Percentiles rank a stretch among this genome's conserved stretches.
phyloP scores from a whole-genome alignment of 2,888 invertebrate genomes.

The Rugalucina vietnamica region DNA sequence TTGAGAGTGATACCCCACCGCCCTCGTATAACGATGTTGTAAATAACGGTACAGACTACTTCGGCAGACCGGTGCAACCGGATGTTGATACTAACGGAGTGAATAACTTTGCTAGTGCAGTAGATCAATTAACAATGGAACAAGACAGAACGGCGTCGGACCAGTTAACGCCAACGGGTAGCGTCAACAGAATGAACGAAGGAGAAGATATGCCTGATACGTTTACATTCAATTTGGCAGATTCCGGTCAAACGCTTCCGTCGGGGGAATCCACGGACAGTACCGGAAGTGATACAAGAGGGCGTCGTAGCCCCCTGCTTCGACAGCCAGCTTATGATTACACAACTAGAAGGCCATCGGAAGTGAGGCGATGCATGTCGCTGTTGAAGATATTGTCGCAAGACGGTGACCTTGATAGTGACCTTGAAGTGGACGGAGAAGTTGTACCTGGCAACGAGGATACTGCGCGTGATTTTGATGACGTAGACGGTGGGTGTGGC shows the following conservation, averaged over 20 bases:
- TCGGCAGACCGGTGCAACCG: background rate
- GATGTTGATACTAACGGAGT: background rate
- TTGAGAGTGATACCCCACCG: background rate
- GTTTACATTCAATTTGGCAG: background rate
- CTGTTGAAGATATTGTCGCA: background rate
- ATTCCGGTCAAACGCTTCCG: background rate
- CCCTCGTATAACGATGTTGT: background rate
- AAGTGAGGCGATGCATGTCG: background rate
- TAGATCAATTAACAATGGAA: background rate
- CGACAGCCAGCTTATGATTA: background rate
- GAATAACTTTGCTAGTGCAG: background rate
- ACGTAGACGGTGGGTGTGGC: background rate
- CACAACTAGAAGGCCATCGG: background rate
- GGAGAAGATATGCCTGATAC: background rate
- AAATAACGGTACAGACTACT: background rate
- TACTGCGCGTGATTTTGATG: background rate
- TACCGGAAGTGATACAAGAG: background rate
- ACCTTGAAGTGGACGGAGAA: background rate
- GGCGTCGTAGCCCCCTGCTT: background rate
- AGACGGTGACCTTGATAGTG: background rate
- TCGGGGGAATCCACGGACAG: background rate
- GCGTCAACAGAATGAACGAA: no score
- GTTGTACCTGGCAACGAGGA: background rate
- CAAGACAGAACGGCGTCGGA: background rate
- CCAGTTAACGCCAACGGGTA: background rate